Conservation (phyloP, 2,113 vertebrate species). For the Oenanthe melanoleuca region DNA sequence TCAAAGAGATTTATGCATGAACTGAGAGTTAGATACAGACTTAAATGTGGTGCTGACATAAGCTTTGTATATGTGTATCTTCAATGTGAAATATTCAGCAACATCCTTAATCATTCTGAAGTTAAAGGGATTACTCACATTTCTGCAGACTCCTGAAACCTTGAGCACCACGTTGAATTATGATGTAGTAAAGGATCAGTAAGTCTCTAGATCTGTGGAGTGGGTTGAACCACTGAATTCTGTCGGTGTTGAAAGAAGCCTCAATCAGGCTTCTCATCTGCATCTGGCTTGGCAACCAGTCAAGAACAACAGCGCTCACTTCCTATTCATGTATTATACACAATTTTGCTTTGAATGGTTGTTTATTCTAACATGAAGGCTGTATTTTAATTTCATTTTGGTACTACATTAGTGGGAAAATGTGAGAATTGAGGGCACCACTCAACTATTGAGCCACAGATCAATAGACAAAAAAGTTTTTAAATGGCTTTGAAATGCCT, state of each 20-base stretch:
- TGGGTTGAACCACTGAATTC: neutral
- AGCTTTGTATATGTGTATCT: neutral
- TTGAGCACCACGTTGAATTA: neutral
- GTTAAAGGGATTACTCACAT: neutral
- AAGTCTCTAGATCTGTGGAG: neutral
- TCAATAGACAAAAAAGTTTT: constrained; percentile 23
- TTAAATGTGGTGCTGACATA: neutral
- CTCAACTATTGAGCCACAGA: neutral
- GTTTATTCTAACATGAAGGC: neutral
- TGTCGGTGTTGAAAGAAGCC: neutral
- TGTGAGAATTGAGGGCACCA: neutral
- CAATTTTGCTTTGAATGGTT: constrained; percentile 28
- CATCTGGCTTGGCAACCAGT: constrained; percentile 40
- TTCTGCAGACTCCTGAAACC: neutral
- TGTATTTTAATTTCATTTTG: constrained; percentile 12
- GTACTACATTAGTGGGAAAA: neutral
- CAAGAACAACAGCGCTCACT: neutral
- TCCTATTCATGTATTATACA: neutral
- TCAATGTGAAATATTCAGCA: neutral
- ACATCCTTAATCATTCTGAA: neutral
- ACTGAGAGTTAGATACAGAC: neutral
- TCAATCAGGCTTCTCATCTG: neutral
- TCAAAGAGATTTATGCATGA: neutral
- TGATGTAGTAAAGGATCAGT: neutral
- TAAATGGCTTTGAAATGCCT: constrained; percentile 18